Base-by-base conservation (phyloP, 1,140 invertebrate species). In the Teleopsis dalmanni region DNA sequence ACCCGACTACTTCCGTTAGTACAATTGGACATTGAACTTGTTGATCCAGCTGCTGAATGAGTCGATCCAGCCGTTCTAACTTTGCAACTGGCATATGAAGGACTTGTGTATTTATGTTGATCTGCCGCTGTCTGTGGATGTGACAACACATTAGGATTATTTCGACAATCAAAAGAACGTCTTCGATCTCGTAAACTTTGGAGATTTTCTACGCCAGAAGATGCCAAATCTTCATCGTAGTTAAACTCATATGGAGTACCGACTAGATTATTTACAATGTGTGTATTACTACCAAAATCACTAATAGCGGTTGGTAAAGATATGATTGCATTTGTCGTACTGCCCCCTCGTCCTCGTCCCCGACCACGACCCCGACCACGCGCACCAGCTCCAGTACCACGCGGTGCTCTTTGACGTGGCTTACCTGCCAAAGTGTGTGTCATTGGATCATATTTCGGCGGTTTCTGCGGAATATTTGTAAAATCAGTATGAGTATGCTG, bases 161-260 rank as follows among this genome's bases (percentile, higher is more conserved):
- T 83, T 42, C 82, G 80, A 13, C 81, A 71, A 44, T 90, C 88
- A 2, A 81, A 79, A 0, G 86, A 89, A 54, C 85, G 83, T 50
- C 88, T 75, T 22, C 86, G 77, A 57, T 92, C 88, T 14, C 88
- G 72, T 75, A 91, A 80, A 10, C 85, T 83, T 58, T 87, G 79
- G 3, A 91, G 63, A 72, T 91, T 86, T 50, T 86, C 84, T 46
- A 89, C 82, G 48, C 83, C 85, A 8, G 80, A 80, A 8, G 84
- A 80, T 3, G 77, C 75, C 37, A 71, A 45, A 55, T 91, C 88
- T 55, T 91, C 88, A 52, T 91, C 85, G 48, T 87, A 88, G 63
- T 91, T 85, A 55, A 89, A 81, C 60, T 89, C 87, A 54, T 91
- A 93, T 1, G 91, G 88, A 2, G 88, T 91, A 3, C 89, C 88